Evolutionary conservation across 1,140 invertebrate species (phyloP).

Genomic region (Lepidurus apus): DNA sequence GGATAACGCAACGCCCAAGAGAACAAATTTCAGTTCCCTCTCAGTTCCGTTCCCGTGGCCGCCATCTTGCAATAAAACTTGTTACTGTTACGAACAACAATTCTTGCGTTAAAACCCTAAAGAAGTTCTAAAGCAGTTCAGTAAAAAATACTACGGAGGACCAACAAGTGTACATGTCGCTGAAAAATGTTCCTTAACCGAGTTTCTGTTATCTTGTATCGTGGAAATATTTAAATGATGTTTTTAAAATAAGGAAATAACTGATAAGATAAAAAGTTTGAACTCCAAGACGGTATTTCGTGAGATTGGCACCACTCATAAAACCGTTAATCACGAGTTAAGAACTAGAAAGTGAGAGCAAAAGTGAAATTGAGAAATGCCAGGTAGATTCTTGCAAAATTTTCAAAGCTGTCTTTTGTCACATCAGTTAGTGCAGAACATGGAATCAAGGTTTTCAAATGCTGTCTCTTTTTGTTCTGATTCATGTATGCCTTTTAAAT

Average conservation of each 20-base stretch:
- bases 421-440: too few relatives aligned
- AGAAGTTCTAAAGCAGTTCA: too few relatives aligned
- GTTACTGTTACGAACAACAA: background rate
- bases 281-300: background rate
- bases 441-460: too few relatives aligned
- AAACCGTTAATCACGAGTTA: conserved; percentile 13
- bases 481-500: too few relatives aligned
- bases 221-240: background rate
- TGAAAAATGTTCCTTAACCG: background rate
- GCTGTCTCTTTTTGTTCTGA: too few relatives aligned
- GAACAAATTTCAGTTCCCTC: background rate
- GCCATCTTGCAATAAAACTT: background rate
- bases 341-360: conserved; percentile 2
- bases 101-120: too few relatives aligned
- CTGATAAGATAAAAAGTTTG: background rate
- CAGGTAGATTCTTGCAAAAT: background rate
- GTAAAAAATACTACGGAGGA: too few relatives aligned
- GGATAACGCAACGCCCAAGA: background rate
- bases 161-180: background rate
- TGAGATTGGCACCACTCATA: background rate
- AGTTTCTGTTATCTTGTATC: background rate
- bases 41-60: too few relatives aligned
- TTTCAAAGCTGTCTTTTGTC: background rate
- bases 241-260: background rate
- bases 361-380: background rate